Base-by-base conservation (phyloP, 2,797 vertebrate species). In the Eremophila alpestris region DNA sequence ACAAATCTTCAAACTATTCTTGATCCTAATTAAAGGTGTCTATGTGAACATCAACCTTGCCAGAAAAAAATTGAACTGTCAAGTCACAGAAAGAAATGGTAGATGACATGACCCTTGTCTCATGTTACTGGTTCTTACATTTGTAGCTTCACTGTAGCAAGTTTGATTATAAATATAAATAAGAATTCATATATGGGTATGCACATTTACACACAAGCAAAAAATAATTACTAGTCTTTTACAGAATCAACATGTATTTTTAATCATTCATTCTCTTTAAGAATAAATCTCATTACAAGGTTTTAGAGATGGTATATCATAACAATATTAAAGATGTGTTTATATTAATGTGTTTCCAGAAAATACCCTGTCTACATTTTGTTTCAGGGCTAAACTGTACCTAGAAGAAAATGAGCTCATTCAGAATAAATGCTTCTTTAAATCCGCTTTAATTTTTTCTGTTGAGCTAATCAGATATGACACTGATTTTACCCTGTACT, bases 401-500 rank as follows among this genome's bases (percentile, higher is more conserved):
- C 78, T 86, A 83, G 64, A 77, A 56, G 49, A 90, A 80, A 92
- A 93, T 9, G 16, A 80, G 30, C 67, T 87, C 78, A 93, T 94
- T 93, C 85, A 91, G 73, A 92, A 95, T 29, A 95, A 95, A 93
- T 18, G 85, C 88, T 96, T 89, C 83, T 95, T 95, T 94, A 94
- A 95, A 95, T 85, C 70, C 5, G 0, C 52, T 95, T 90, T 80
- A 75, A 54, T 97, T 92, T 84, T 87, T 93, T 81, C 81, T 60
- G 21, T 52, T 78, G 95, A 96, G 76, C 89, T 97, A 97, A 97
- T 96, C 74, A 89, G 83, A 94, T 95, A 94, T 96, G 97, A 97
- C 95, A 95, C 87, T 96, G 96, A 96, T 96, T 97, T 96, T 89
- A 97, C 70, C 95, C 94, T 94, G 89, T 94, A 91, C 87, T 97